Evolutionary conservation across 2,888 invertebrate species (phyloP), one percentile per base, ranked within the genome.

Genomic region (Lottia gigantea): DNA sequence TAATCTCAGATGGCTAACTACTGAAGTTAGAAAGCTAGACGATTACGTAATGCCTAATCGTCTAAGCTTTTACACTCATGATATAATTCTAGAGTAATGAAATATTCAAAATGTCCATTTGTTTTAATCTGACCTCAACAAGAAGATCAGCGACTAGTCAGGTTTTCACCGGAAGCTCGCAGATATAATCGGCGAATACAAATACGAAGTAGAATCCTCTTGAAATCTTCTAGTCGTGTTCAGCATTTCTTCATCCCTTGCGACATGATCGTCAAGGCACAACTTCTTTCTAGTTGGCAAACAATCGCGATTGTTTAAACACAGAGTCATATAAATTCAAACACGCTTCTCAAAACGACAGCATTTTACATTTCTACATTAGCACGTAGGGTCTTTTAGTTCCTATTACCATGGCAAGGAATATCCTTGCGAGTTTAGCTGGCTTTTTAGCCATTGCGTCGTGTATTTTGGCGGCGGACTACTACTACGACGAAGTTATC

Each of bases 401-500:
- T 40, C 40, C 40, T 40, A 40, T 40, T 8, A 55, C 2, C 8
- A 55, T 55, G 55, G 55, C 55, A 55, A 55, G 55, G 55, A 55
- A 23, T 55, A 19, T 55, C 55, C 55, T 55, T 55, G 55, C 23
- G 19, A 23, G 19, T 55, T 23, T 55, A 23, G 55, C 55, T 55
- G 55, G 55, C 11, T n/a, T 46, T 23, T 31, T 64, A 16, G 69
- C 31, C 19, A 19, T 69, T 15, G 61, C 61, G 15, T 46, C 55
- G 6, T 69, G 69, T 62, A 61, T 47, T 15, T 61, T 68, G 61
- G 65, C 62, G 26, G 66, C 55, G n/a, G 64, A 64, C 61, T 47
- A 66, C 64, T 66, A 61, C 45, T 70, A 46, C 23, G 69, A 63
- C 19, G 63, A 72, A 64, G 67, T 47, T 14, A 64, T 66, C 19